Evolutionary conservation across 2,888 invertebrate species (phyloP), one percentile per base, ranked within the genome.

Genomic region (Hyppa rectilinea): DNA sequence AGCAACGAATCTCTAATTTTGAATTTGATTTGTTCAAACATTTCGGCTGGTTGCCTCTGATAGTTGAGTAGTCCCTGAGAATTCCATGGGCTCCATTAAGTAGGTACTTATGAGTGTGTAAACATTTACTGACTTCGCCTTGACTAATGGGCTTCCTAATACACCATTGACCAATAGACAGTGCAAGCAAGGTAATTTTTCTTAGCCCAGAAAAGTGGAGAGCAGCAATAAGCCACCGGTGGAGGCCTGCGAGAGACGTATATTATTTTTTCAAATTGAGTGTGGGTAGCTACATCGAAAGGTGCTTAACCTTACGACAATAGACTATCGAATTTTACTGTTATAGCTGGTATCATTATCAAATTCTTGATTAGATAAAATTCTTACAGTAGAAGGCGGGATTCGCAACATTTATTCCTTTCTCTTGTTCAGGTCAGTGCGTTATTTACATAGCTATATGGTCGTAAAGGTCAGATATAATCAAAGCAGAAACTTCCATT

Each of bases 401-500:
- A 60, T 67, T 67, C 23, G 26, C 58, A 45, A 31, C 20, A 31
- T 60, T 50, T 64, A 52, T 63, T 59, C 56, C 29, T 58, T 40
- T 58, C 36, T 69, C 34, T 43, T 29, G 60, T 26, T 49, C 45
- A 68, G 34, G n/a, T 63, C 50, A 62, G 2, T 10, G 20, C 47
- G 59, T 65, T 53, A 63, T 63, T 63, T 75, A 63, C 62, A 23
- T 69, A n/a, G n/a, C n/a, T n/a, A 29, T 47, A 73, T 40, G 68
- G 73, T 40, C 59, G 38, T 40, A 75, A 72, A 78, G 67, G 56
- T 69, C 55, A 63, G 53, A 49, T 68, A 53, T 73, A 82, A 79
- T 74, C 62, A 74, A 79, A 74, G 74, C 70, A 76, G 71, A 63
- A 74, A 68, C 66, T 78, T 71, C 72, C 76, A 76, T 73, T 76